Base-by-base conservation (phyloP, 1,140 invertebrate genomes). In the Zeugodacus cucurbitae region DNA sequence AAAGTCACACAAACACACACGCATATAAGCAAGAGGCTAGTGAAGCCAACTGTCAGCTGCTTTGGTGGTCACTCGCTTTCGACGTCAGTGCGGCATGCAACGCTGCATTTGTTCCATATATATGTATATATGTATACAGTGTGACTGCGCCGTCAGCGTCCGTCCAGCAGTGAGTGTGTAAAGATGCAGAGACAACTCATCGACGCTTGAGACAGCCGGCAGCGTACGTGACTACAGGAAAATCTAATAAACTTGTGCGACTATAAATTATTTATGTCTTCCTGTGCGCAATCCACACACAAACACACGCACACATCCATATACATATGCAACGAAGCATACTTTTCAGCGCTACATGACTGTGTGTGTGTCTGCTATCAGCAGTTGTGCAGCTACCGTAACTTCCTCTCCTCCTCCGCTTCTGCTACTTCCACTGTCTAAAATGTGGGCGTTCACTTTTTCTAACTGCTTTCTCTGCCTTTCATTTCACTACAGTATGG, bases 161-260 rank as follows among this genome's bases (percentile, higher is more conserved):
- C 37, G 29, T n/a, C n/a, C 70, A 74, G 64, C 70, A 34, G 20
- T 41, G 11, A 41, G 37, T 3, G 41, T 48, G 44, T n/a, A n/a
- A 82, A 82, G 29, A 11, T 4, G 6, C 4, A 29, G 41, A 54
- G 8, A 82, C 74, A 82, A 82, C n/a, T 82, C 41, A 44, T 0
- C 74, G 41, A 29, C 41, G 8, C 44, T 4, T 10, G 41, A 89
- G 88, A 64, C 29, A 88, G 82, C 87, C 87, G 89, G 54, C 37
- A 57, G 37, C 82, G 91, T 91, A 92, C 91, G 91, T 92, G 91
- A 92, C 91, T 92, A 89, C 92, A 90, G 92, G 91, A 92, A 92
- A 92, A 90, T 92, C 92, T 92, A 92, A 92, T 92, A 91, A 91
- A 90, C 90, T 90, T 91, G 89, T 90, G 41, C 74, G 37, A 82